A percentile compares a stretch with the other conserved stretches of the same genome.
Conservation (phyloP, 2,113 vertebrate genomes). For the Xenotilapia longispinis region DNA sequence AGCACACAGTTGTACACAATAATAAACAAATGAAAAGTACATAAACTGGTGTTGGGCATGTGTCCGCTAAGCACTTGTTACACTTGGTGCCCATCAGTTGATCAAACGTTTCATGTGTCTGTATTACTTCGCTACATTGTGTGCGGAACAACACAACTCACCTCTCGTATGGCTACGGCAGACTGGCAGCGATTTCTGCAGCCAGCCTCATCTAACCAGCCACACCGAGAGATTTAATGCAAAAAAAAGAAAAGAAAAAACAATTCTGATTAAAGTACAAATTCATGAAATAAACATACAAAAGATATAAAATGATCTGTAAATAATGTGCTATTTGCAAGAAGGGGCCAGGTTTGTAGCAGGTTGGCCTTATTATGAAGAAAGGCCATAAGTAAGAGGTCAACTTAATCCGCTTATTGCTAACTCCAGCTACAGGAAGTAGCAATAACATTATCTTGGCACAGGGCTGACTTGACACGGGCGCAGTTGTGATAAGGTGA, state of each 20-base stretch:
- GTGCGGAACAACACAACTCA: background rate
- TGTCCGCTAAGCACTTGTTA: background rate
- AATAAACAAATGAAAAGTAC: background rate
- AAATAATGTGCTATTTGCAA: background rate
- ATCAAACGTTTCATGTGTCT: background rate
- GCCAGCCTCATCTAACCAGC: background rate
- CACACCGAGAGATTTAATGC: background rate
- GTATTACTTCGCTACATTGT: background rate
- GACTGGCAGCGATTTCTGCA: background rate
- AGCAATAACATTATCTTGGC: background rate
- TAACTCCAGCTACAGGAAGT: background rate
- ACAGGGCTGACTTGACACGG: background rate
- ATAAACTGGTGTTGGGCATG: background rate
- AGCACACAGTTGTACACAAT: background rate
- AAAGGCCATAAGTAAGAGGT: background rate
- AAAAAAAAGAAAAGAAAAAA: background rate
- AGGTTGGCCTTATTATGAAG: background rate
- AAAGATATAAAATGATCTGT: background rate
- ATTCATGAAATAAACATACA: background rate
- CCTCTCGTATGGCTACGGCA: background rate
- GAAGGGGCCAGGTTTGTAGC: background rate
- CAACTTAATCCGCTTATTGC: fast-evolving
- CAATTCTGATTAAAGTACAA: background rate
- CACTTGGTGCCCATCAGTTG: background rate
- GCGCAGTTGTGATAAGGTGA: background rate